Evolutionary conservation across 1,140 invertebrate genomes (phyloP).

Genomic region (Meteorus sp.): DNA sequence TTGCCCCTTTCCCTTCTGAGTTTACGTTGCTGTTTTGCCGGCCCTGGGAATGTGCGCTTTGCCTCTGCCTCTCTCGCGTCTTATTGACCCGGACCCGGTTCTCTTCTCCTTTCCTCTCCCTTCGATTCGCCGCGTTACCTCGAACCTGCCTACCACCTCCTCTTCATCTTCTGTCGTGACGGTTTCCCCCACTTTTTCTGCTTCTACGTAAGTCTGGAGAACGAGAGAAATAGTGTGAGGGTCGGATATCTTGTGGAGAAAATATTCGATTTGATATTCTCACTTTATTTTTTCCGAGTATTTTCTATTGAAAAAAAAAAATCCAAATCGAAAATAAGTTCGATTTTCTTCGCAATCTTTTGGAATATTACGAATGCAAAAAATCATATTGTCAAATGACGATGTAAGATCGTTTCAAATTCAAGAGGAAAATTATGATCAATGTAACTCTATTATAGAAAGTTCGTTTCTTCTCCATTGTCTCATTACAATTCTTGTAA

Average conservation of each 20-base stretch:
- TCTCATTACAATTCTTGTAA: no score
- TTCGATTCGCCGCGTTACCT: slow-evolving; percentile 52
- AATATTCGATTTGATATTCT: not conserved
- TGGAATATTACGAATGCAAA: no score
- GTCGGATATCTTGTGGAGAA: not conserved
- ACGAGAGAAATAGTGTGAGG: not conserved
- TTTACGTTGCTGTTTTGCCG: slow-evolving; percentile 33
- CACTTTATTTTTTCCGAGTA: not conserved
- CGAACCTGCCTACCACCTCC: slow-evolving; percentile 28
- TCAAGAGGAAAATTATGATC: no score
- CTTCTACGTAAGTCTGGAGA: not conserved
- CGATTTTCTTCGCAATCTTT: no score
- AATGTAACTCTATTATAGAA: no score
- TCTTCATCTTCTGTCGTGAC: not conserved
- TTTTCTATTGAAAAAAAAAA: no score
- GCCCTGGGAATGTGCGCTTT: slow-evolving; percentile 57
- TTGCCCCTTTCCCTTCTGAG: slow-evolving; percentile 11
- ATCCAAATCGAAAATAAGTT: no score
- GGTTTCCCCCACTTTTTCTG: slow-evolving; percentile 17
- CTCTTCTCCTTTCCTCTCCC: slow-evolving; percentile 46
- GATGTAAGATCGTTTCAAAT: no score
- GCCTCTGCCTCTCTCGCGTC: slow-evolving; percentile 49
- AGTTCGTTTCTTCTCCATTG: no score
- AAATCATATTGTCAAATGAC: no score
- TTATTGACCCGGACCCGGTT: slow-evolving; percentile 60